Evolutionary conservation across 2,113 vertebrate species (phyloP), one percentile per base, ranked within the genome.

Genomic region (Sylvietta virens): DNA sequence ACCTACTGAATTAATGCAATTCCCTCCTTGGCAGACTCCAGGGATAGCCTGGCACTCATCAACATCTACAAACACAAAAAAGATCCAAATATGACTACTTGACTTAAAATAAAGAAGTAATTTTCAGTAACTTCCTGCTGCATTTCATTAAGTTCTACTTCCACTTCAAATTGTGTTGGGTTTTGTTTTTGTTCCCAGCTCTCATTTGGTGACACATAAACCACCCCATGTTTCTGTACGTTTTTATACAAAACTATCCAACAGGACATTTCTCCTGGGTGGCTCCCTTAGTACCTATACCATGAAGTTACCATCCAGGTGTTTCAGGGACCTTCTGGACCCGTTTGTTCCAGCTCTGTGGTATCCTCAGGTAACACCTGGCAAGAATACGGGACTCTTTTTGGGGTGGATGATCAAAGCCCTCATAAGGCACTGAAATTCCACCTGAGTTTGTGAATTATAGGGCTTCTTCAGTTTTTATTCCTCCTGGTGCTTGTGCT

Each of bases 1-100:
- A 37, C 98, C 98, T 57, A 98, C 96, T 39, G 98, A 98, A 96
- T 98, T 98, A 67, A 98, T 95, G 69, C 98, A 98, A 64, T 92
- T 98, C 66, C 98, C 98, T 91, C 98, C 98, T 74, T 98, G 97
- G 86, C 98, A 98, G 51, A 98, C 79, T 54, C 98, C 98, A 89
- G 98, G 98, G 14, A 98, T 97, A 51, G 98, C 97, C 80, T 98
- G 98, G 82, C 98, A 98, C 95, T 98, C 98, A 91, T 98, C 98
- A 96, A 98, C 96, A 96, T 98, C 98, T 98, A 81, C 51, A 84
- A 90, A 81, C 58, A 81, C 9, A 95, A 77, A 56, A 53, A 51
- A 66, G 19, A n/a, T 23, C 10, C 47, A 45, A 15, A 37, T 23
- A 18, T 26, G 6, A 79, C 35, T 51, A 69, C 21, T 11, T 83